phyloP scores from a whole-genome alignment of 2,113 vertebrate genomes.

The Monopterus albus region DNA sequence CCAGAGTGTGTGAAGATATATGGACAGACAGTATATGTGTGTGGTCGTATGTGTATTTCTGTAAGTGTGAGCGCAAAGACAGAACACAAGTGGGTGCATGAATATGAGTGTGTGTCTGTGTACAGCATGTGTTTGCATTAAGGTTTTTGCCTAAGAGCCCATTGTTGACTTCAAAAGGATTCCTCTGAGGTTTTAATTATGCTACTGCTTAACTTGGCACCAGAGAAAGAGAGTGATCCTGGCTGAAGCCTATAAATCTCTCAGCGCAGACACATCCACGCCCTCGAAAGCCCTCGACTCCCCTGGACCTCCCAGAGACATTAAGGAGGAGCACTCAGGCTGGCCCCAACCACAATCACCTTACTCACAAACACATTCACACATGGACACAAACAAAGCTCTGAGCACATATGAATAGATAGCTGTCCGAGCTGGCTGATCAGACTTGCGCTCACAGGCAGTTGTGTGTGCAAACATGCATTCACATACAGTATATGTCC shows the following conservation, averaged over 20 bases:
- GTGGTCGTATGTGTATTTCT: slow-evolving; percentile 63
- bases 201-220: slow-evolving; percentile 87
- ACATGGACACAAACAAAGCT: slow-evolving; percentile 60
- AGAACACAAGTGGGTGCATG: slow-evolving; percentile 68
- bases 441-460: slow-evolving; percentile 36
- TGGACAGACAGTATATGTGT: slow-evolving; percentile 59
- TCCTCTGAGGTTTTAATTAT: slow-evolving; percentile 86
- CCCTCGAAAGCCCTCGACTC: slow-evolving; percentile 81
- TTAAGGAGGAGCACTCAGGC: slow-evolving; percentile 67
- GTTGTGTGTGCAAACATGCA: neutral
- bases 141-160: slow-evolving; percentile 76
- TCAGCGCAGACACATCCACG: slow-evolving; percentile 79
- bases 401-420: slow-evolving; percentile 57
- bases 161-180: slow-evolving; percentile 84
- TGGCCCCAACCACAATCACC: slow-evolving; percentile 68
- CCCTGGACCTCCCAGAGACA: slow-evolving; percentile 83
- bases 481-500: neutral
- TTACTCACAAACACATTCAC: slow-evolving; percentile 50
- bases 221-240: slow-evolving; percentile 81
- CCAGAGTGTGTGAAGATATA: slow-evolving; percentile 55
- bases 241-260: slow-evolving; percentile 84
- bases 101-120: slow-evolving; percentile 51
- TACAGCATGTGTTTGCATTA: slow-evolving; percentile 66
- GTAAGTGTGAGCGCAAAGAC: slow-evolving; percentile 66
- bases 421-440: slow-evolving; percentile 53